Percentiles rank a stretch among this genome's conserved stretches.
Conservation (phyloP, 1,140 invertebrate species). For the Archivesica marissinica region DNA sequence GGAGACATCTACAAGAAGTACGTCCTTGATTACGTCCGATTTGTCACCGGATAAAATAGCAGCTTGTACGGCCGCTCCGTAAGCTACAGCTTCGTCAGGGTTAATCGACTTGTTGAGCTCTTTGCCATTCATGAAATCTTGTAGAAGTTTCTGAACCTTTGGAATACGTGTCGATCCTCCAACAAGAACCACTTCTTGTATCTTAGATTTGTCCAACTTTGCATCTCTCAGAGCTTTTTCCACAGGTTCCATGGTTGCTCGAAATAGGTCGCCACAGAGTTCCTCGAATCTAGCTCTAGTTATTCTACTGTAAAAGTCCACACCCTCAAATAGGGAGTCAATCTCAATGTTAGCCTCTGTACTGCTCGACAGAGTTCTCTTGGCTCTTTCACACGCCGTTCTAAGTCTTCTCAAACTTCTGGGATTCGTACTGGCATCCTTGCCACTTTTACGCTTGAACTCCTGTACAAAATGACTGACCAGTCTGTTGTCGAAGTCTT, state of each 20-base stretch:
- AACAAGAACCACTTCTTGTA: conserved; percentile 98
- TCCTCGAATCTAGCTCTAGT: conserved; percentile 90
- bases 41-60: conserved; percentile 82
- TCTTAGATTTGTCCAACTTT: conserved; percentile 96
- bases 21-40: conserved; percentile 76
- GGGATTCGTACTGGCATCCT: conserved; percentile 95
- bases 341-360: conserved; percentile 91
- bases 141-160: conserved; percentile 97
- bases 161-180: conserved; percentile 99
- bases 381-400: conserved; percentile 97
- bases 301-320: conserved; percentile 98
- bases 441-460: conserved; percentile 93
- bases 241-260: conserved; percentile 95
- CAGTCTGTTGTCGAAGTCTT: conserved; percentile 86
- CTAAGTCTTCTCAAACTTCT: conserved; percentile 95
- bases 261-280: conserved; percentile 94
- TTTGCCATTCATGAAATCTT: conserved; percentile 96
- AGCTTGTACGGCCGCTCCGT: conserved; percentile 87
- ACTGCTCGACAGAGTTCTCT: conserved; percentile 96
- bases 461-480: conserved; percentile 93
- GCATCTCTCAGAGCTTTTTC: conserved; percentile 97
- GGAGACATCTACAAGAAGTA: conserved; percentile 80
- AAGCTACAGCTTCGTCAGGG: conserved; percentile 95
- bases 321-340: conserved; percentile 97
- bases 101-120: conserved; percentile 93